phyloP scores from a whole-genome alignment of 2,113 vertebrate genomes.

The Tragulus kanchil region DNA sequence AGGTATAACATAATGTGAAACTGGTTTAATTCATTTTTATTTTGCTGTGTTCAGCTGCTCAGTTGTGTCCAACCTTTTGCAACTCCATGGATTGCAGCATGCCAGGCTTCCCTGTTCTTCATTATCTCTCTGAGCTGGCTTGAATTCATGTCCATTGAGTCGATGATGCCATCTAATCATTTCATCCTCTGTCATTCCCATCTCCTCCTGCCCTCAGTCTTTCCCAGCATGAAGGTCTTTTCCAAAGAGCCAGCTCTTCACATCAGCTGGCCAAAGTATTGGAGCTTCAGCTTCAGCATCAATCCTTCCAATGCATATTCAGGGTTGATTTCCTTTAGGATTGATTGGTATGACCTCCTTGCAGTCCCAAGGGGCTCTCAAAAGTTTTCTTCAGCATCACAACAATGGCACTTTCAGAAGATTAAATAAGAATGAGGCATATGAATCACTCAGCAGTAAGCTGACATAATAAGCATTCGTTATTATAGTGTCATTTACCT shows the following conservation, averaged over 20 bases:
- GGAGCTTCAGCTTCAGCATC: neutral
- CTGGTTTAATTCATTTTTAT: neutral
- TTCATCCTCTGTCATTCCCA: neutral
- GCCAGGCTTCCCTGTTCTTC: neutral
- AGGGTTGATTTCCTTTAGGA: neutral
- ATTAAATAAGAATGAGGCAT: neutral
- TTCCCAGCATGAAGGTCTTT: neutral
- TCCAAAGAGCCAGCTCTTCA: neutral
- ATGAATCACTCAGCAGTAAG: neutral
- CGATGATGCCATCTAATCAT: neutral
- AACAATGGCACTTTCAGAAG: neutral
- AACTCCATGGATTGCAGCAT: neutral
- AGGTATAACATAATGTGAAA: neutral
- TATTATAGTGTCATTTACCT: neutral
- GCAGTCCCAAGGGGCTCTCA: neutral
- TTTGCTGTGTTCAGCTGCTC: neutral
- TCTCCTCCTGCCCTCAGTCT: neutral
- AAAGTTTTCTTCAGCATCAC: neutral
- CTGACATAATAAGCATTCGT: neutral
- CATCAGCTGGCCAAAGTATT: neutral
- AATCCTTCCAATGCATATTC: neutral
- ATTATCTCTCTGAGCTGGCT: neutral
- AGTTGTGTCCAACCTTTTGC: neutral
- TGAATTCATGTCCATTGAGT: neutral
- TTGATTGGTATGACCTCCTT: neutral